These are phyloP conservation scores for Galleria mellonella DNA, from an alignment of 1,140 invertebrate species.

Conservation along the genomic window DNA sequence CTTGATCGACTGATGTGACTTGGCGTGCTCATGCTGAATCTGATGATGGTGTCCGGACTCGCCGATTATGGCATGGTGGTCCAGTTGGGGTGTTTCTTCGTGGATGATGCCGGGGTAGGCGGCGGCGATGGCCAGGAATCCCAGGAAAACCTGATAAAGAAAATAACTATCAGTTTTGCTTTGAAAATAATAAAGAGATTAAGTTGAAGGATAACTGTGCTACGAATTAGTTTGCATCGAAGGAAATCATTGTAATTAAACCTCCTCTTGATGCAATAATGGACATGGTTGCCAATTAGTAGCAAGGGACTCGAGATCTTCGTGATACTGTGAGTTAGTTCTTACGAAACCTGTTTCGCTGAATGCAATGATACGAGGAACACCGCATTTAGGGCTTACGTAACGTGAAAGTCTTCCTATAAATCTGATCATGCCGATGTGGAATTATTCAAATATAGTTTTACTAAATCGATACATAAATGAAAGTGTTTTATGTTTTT, in stretches of 20 bases:
- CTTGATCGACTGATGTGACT: constrained; percentile 79
- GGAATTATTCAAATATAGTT: constrained; percentile 21
- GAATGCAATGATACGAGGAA: constrained; percentile 25
- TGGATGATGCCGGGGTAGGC: constrained; percentile 66
- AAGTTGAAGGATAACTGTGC: too few relatives aligned
- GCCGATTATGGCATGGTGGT: constrained; percentile 63
- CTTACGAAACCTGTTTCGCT: constrained; percentile 25
- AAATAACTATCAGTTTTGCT: constrained; percentile 4
- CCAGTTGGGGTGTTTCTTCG: constrained; percentile 53
- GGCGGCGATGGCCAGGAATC: constrained; percentile 57
- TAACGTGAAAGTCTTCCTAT: constrained; percentile 51
- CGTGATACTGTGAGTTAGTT: constrained; percentile 2
- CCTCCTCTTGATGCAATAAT: constrained; percentile 2
- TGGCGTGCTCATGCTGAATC: constrained; percentile 77
- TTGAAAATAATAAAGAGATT: too few relatives aligned
- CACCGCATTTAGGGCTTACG: constrained; percentile 25
- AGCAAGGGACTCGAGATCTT: constrained; percentile 10
- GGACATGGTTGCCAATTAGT: constrained; percentile 17
- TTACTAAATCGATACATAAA: constrained; percentile 32
- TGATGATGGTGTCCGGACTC: constrained; percentile 76
- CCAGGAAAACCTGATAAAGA: constrained; percentile 65
- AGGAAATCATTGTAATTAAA: too few relatives aligned
- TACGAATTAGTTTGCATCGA: too few relatives aligned
- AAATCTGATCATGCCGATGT: constrained; percentile 21
- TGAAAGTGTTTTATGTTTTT: too few relatives aligned